Evolutionary conservation across 2,888 invertebrate species (phyloP), one percentile per base, ranked within the genome.

Genomic region (Polymixis lichenea): DNA sequence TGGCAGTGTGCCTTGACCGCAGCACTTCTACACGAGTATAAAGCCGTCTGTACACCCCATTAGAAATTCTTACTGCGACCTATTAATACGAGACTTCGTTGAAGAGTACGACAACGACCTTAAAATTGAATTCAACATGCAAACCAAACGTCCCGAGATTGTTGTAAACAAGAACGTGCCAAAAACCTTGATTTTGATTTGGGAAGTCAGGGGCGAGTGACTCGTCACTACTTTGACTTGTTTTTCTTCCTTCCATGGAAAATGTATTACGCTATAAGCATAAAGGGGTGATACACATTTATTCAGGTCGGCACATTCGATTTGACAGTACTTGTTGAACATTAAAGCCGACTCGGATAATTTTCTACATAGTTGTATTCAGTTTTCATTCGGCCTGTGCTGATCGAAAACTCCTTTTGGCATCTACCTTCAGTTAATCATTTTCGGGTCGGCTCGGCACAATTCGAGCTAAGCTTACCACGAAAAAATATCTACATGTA

Each of bases 141-240:
- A 90, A 91, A 91, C 88, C 80, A 80, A 87, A 83, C 82, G 80
- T 83, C 87, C 86, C 81, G 77, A 82, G 85, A 80, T 85, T 76
- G 84, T 78, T 83, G 90, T 90, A 91, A 92, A 93, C 91, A 93
- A 89, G 89, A 90, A 72, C 89, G 90, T 84, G 91, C 89, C 85
- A 88, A 88, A 92, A 92, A 94, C 93, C 93, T 94, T 93, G 92
- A 92, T 92, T 90, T 89, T 89, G 86, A 75, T 85, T 84, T 79
- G 76, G 82, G 87, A 88, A 90, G 87, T 92, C 91, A 92, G 87
- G 91, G 90, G 85, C 91, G 84, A 79, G 65, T 80, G 75, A 71
- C 77, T 78, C 66, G 75, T 53, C 25, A 25, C 53, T 51, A 38
- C n/a, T 67, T 78, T 72, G 62, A 76, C 75, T 78, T 72, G 72